Percentiles rank a stretch among this genome's conserved stretches.
phyloP scores from a whole-genome alignment of 35 echinoderm and acorn worm species.

The Holothuria glaberrima region DNA sequence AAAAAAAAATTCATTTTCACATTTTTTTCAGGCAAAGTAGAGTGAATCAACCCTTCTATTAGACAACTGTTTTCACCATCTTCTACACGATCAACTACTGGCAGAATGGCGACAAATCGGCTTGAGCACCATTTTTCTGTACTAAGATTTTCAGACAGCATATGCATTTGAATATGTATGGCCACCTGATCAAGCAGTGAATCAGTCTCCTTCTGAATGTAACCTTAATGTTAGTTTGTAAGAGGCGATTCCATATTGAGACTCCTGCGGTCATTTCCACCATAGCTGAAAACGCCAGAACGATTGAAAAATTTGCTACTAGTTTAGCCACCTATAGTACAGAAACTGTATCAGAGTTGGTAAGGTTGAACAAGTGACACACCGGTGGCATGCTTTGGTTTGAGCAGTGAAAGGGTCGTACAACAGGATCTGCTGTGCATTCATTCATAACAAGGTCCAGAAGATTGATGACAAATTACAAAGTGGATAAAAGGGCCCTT shows the following conservation, averaged over 20 bases:
- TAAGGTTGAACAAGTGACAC: conserved; percentile 35
- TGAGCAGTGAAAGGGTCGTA: conserved; percentile 51
- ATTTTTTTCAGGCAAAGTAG: conserved; percentile 6
- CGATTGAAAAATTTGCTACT: neutral
- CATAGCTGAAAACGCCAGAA: neutral
- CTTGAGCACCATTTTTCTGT: neutral
- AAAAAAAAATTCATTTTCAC: neutral
- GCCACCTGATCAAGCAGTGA: neutral
- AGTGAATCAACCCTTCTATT: conserved; percentile 12
- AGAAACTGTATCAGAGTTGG: conserved; percentile 34
- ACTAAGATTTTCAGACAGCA: neutral
- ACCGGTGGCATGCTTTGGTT: conserved; percentile 47
- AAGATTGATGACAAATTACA: neutral
- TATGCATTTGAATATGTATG: neutral
- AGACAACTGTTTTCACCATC: conserved; percentile 27
- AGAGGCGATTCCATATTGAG: too few species aligned
- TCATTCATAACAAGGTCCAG: conserved; percentile 5
- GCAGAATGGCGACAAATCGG: neutral
- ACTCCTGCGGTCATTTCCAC: too few species aligned
- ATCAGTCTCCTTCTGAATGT: neutral
- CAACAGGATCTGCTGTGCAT: conserved; percentile 54
- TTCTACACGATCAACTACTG: neutral
- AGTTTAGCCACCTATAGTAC: neutral
- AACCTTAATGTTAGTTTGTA: neutral
- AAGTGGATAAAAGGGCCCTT: too few species aligned